A percentile compares a stretch with the other conserved stretches of the same genome.
These are phyloP conservation scores for Ectropis crepuscularia DNA, from an alignment of 2,888 invertebrate genomes.

Conservation along the genomic window DNA sequence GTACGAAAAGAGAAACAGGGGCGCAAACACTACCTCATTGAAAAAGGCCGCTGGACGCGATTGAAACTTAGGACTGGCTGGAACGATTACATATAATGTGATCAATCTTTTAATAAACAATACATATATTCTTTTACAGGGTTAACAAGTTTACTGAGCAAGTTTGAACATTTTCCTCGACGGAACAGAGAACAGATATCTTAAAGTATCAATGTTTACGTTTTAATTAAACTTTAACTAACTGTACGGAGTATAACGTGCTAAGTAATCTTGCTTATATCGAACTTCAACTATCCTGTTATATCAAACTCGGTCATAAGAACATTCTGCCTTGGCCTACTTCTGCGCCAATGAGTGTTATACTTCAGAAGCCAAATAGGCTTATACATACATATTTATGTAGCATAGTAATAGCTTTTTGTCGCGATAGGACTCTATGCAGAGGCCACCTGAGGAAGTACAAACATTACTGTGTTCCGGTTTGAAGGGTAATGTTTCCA, in stretches of 20 bases:
- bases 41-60: no score
- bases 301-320: conserved; percentile 18
- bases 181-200: neutral
- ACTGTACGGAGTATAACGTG: conserved; percentile 6
- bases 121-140: neutral
- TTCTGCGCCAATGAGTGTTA: conserved; percentile 16
- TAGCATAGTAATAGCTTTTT: neutral
- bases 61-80: no score
- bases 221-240: conserved; percentile 21
- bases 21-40: no score
- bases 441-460: no score
- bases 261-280: conserved; percentile 16
- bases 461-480: no score
- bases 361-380: neutral
- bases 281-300: conserved; percentile 18
- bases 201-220: conserved; percentile 8
- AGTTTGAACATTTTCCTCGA: neutral
- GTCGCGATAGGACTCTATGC: neutral
- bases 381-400: conserved; percentile 4
- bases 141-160: neutral
- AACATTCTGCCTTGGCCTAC: conserved; percentile 27
- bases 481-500: no score
- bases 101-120: neutral
- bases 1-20: no score
- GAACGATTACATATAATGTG: no score